Percentiles rank a stretch among this genome's conserved stretches.
Conservation (phyloP, 2,888 invertebrate genomes). For the Himalopsyche anomala region DNA sequence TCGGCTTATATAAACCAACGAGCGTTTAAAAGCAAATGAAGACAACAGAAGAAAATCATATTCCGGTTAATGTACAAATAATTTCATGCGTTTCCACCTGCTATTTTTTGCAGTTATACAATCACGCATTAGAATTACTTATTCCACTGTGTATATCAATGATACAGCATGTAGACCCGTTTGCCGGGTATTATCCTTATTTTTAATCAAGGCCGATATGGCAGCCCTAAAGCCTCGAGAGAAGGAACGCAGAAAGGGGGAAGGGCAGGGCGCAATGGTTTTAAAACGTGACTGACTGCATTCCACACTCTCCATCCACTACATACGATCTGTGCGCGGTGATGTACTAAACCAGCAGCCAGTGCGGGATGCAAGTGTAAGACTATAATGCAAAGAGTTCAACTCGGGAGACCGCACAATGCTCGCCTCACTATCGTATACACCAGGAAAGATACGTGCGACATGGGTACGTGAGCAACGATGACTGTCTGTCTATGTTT, state of each 20-base stretch:
- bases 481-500: neutral
- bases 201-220: slow-evolving; percentile 21
- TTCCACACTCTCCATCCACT: slow-evolving; percentile 69
- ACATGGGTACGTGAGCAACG: neutral
- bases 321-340: slow-evolving; percentile 48
- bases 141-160: neutral
- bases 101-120: neutral
- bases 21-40: too few relatives aligned
- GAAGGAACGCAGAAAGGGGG: slow-evolving; percentile 44
- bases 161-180: neutral
- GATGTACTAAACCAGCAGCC: slow-evolving; percentile 18
- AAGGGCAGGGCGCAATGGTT: slow-evolving; percentile 18
- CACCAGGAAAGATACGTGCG: slow-evolving; percentile 15
- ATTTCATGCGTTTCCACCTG: too few relatives aligned
- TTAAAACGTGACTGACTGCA: slow-evolving; percentile 76
- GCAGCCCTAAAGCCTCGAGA: slow-evolving; percentile 1
- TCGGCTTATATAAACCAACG: too few relatives aligned
- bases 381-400: slow-evolving; percentile 39
- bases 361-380: slow-evolving; percentile 37
- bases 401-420: slow-evolving; percentile 41
- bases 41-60: too few relatives aligned
- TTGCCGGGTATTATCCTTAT: neutral
- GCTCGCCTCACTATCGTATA: neutral
- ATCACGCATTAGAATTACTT: neutral
- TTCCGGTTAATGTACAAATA: too few relatives aligned